A percentile compares a stretch with the other conserved stretches of the same genome.
Conservation (phyloP, 2,888 invertebrate species). For the Tillus elongatus region DNA sequence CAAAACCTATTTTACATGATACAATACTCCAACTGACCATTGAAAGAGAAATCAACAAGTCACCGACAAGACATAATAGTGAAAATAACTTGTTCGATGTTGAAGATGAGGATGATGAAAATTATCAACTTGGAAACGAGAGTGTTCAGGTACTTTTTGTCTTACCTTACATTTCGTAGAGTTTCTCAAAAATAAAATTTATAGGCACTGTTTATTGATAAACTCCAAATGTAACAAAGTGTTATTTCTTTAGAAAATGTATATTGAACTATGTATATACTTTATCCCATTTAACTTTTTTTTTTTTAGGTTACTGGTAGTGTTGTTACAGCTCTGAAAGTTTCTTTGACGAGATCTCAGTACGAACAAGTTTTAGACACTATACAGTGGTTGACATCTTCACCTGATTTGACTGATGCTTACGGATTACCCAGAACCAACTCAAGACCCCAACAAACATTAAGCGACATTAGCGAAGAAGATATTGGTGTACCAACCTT, state of each 20-base stretch:
- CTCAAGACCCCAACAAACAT: slow-evolving; percentile 23
- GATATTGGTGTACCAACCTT: slow-evolving; percentile 45
- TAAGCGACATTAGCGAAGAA: slow-evolving; percentile 41
- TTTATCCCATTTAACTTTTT: no score
- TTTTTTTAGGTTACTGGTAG: slow-evolving; percentile 62
- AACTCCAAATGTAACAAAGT: no score
- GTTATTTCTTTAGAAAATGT: no score
- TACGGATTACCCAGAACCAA: slow-evolving; percentile 28
- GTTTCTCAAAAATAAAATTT: no score
- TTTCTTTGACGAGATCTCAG: slow-evolving; percentile 76
- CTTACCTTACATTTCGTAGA: no score
- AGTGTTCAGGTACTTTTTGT: slow-evolving; percentile 4
- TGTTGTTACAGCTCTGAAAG: slow-evolving; percentile 75
- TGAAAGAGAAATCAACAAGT: slow-evolving; percentile 31
- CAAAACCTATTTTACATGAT: slow-evolving; percentile 83
- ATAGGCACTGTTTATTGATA: no score
- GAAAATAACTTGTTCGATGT: slow-evolving; percentile 33
- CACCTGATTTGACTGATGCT: slow-evolving; percentile 34
- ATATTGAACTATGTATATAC: no score
- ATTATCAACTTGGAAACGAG: slow-evolving; percentile 1
- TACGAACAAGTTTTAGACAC: slow-evolving; percentile 85
- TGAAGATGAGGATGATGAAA: slow-evolving; percentile 25
- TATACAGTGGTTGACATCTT: slow-evolving; percentile 39
- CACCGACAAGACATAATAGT: slow-evolving; percentile 27
- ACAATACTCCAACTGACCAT: slow-evolving; percentile 65